phyloP scores from a whole-genome alignment of 2,888 invertebrate species.

The Lottia scabra region DNA sequence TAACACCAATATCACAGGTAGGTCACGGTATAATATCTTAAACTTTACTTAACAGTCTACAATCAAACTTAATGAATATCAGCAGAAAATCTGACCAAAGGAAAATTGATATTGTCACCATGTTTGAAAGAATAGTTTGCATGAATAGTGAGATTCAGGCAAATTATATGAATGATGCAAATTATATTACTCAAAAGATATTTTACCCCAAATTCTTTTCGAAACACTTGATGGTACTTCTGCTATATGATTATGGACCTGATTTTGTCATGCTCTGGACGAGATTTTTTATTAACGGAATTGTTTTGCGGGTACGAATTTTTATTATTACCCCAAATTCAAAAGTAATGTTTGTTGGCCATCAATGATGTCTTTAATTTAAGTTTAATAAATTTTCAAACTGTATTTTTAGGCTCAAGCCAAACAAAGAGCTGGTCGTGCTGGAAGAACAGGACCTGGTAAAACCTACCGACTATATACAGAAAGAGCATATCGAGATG shows the following conservation, averaged over 20 bases:
- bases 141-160: no score
- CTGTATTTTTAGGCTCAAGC: conserved; percentile 83
- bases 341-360: background rate
- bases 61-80: no score
- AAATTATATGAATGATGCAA: no score
- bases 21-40: conserved; percentile 11
- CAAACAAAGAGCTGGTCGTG: conserved; percentile 95
- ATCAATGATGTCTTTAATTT: background rate
- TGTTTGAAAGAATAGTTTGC: background rate
- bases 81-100: background rate
- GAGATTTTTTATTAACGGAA: no score
- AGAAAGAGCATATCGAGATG: conserved; percentile 97
- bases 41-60: no score
- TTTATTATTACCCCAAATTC: background rate
- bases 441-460: conserved; percentile 97
- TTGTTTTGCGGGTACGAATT: background rate
- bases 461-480: conserved; percentile 97
- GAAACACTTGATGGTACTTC: no score
- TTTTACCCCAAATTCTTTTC: no score
- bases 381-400: background rate
- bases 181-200: no score
- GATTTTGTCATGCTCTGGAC: no score
- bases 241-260: no score
- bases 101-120: conserved; percentile 2
- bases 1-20: conserved; percentile 97